These are phyloP conservation scores for Cremastobaeus sp. DNA, from an alignment of 2,888 invertebrate genomes.

Conservation along the genomic window DNA sequence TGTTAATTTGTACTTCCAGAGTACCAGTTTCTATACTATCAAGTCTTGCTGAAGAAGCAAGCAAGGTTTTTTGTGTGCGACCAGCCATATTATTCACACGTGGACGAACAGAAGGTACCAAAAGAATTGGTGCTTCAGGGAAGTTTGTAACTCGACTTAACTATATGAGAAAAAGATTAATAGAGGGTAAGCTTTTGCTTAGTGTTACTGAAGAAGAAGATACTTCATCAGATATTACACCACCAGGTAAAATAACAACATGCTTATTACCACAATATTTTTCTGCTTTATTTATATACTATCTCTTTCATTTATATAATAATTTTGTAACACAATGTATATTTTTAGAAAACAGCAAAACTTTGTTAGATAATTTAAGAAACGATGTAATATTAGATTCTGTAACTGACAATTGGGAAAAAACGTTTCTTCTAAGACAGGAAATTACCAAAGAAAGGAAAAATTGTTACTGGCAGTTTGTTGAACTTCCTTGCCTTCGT, in stretches of 20 bases:
- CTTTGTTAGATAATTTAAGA: too few species aligned
- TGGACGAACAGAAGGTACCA: conserved; percentile 7
- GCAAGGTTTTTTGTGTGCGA: conserved; percentile 3
- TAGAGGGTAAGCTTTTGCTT: neutral
- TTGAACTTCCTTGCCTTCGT: conserved; percentile 3
- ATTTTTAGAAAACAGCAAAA: too few species aligned
- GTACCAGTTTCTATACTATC: conserved; percentile 8
- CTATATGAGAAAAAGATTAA: conserved; percentile 19
- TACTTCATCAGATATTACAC: neutral
- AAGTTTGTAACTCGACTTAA: neutral
- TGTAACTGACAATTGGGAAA: neutral
- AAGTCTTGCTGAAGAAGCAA: conserved; percentile 3
- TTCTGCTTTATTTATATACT: too few species aligned
- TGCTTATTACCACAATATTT: too few species aligned
- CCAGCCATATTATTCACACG: conserved; percentile 1
- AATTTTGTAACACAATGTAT: too few species aligned
- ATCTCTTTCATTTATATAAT: too few species aligned
- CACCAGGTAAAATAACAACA: neutral
- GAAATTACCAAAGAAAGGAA: conserved; percentile 11
- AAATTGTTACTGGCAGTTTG: conserved; percentile 1
- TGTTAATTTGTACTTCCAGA: conserved; percentile 12
- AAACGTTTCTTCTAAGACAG: conserved; percentile 7
- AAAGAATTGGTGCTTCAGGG: conserved; percentile 10
- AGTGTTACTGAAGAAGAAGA: neutral
- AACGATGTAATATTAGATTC: too few species aligned